Percentiles rank a stretch among this genome's conserved stretches.
Evolutionary conservation across 2,113 vertebrate species (phyloP).

Genomic region (Callipepla squamata): DNA sequence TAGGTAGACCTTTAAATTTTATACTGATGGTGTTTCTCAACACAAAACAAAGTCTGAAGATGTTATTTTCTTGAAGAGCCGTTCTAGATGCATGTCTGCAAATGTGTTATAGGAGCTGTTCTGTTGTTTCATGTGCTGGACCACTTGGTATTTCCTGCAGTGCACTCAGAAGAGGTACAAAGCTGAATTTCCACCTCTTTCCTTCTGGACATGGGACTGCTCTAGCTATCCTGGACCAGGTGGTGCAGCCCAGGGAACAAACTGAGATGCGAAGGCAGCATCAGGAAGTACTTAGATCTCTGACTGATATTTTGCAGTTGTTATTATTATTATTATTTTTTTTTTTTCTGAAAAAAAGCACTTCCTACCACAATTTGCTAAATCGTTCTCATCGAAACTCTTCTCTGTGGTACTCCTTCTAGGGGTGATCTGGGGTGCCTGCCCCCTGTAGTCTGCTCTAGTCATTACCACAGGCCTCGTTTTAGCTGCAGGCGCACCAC

Average conservation of each 20-base stretch:
- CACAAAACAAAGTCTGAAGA: slow-evolving; percentile 29
- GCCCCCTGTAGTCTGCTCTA: neutral
- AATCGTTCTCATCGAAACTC: neutral
- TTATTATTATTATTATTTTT: neutral
- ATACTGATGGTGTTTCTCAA: slow-evolving; percentile 37
- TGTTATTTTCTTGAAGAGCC: slow-evolving; percentile 12
- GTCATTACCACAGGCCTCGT: neutral
- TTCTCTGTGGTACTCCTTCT: neutral
- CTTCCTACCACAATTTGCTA: neutral
- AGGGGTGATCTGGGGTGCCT: neutral
- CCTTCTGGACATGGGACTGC: neutral
- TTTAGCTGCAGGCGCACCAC: neutral
- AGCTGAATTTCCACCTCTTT: neutral
- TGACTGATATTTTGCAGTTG: neutral
- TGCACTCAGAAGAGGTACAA: neutral
- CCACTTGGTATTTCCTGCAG: neutral
- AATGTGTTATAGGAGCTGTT: neutral
- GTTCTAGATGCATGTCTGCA: slow-evolving; percentile 28
- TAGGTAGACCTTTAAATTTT: neutral
- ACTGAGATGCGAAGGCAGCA: neutral
- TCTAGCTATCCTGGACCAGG: neutral
- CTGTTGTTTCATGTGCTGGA: neutral
- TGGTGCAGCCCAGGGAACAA: neutral
- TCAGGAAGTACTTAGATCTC: neutral
- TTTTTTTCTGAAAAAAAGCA: neutral